Evolutionary conservation across 2,797 vertebrate species (phyloP).

Genomic region (Tragopan temminckii): DNA sequence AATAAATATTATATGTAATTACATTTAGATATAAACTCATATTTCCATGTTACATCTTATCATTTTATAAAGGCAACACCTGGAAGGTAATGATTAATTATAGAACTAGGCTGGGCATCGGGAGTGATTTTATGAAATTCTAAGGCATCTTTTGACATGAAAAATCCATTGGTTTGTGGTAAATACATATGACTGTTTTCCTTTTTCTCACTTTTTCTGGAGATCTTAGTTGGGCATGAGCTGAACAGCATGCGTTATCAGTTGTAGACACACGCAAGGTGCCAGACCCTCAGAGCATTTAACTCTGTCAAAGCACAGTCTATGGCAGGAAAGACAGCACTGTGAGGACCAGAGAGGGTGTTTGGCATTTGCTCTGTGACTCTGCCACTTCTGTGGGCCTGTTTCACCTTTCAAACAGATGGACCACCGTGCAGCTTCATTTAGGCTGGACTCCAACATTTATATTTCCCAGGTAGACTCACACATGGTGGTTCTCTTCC

Average conservation of each 20-base stretch:
- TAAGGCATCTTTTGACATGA: neutral
- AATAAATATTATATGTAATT: conserved; percentile 10
- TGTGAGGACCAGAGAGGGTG: conserved; percentile 44
- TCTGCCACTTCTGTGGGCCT: conserved; percentile 60
- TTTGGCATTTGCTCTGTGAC: conserved; percentile 28
- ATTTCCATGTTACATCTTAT: conserved; percentile 23
- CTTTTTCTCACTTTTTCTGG: conserved; percentile 13
- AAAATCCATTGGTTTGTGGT: neutral
- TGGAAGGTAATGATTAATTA: conserved; percentile 9
- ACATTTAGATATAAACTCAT: conserved; percentile 43
- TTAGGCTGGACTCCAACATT: neutral
- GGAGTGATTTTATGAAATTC: neutral
- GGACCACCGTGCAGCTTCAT: conserved; percentile 42
- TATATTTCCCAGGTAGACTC: neutral
- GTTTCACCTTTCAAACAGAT: conserved; percentile 71
- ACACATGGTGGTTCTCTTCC: neutral
- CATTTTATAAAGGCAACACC: neutral
- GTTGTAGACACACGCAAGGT: neutral
- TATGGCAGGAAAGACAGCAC: conserved; percentile 12
- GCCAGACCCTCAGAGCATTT: conserved; percentile 11
- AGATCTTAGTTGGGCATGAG: neutral
- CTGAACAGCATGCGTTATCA: conserved; percentile 45
- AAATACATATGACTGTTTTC: neutral
- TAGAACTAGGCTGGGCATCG: conserved; percentile 26
- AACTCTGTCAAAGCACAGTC: conserved; percentile 32